Evolutionary conservation across 1,140 invertebrate species (phyloP), one percentile per base, ranked within the genome.

Genomic region (Scaptomyza montana): DNA sequence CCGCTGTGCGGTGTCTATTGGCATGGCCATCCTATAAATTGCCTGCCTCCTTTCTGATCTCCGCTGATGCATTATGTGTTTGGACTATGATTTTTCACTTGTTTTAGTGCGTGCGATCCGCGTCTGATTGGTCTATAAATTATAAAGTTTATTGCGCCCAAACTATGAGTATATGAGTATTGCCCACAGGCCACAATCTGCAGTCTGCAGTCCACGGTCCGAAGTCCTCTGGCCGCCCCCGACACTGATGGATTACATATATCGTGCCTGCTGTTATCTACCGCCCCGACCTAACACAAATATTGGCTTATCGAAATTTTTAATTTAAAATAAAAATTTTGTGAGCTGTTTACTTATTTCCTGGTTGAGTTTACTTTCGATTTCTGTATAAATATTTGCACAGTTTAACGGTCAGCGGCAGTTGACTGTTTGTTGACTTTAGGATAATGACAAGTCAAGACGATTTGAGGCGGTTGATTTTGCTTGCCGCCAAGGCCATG

Each of bases 71-170:
- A 80, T 82, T 87, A 87, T 87, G 82, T 87, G 78, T 87, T 87
- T 87, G 82, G 78, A 89, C 84, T 87, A 89, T 87, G 82, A 89
- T 87, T 81, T 87, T 85, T 87, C 82, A 87, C 82, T 87, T 87
- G 82, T 81, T 86, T 77, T 68, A 75, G 79, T 87, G 82, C 82
- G 82, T 89, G 82, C 73, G 85, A 74, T 86, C 36, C 59, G 33
- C 63, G 76, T 56, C 72, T 89, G 82, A 87, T 87, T 87, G 82
- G 84, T 79, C 82, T 77, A 87, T 87, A 87, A 87, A 87, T 87
- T 87, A 89, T 70, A 70, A 68, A 65, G 60, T 82, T 87, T 89
- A 87, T 89, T 87, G 72, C 78, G 53, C 53, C 53, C 70, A 60
- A 67, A 25, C 10, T 41, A n/a, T 30, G 41, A 39, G 16, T 7